Conservation (phyloP, 2,797 vertebrate genomes). For the Ceryle rudis region DNA sequence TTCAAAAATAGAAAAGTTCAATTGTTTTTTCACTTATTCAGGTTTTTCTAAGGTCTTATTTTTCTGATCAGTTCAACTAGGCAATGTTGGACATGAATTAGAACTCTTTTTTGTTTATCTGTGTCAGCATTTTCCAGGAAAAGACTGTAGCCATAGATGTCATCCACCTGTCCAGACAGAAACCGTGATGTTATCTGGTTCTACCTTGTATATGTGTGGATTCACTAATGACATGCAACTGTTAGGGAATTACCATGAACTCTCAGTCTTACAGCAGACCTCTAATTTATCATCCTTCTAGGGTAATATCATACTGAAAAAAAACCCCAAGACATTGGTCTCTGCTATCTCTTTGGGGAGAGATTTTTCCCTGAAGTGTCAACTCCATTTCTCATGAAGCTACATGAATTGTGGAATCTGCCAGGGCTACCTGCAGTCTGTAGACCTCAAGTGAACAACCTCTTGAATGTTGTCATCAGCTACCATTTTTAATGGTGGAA, state of each 20-base stretch:
- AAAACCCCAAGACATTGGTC: background rate
- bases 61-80: background rate
- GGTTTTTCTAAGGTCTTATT: background rate
- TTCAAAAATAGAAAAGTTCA: background rate
- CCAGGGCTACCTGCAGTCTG: background rate
- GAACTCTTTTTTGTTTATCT: background rate
- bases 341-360: background rate
- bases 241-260: background rate
- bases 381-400: background rate
- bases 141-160: background rate
- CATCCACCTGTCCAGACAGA: background rate
- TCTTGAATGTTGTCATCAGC: background rate
- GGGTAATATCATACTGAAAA: background rate
- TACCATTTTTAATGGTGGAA: background rate
- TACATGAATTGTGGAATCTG: background rate
- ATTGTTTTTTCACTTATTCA: background rate
- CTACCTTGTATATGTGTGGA: constrained; percentile 11
- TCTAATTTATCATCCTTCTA: background rate
- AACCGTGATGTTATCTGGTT: constrained; percentile 31
- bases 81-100: background rate
- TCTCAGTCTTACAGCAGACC: background rate
- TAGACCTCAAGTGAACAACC: background rate
- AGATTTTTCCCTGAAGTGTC: background rate
- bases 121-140: background rate
- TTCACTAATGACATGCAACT: constrained; percentile 27